These are phyloP conservation scores for Helicoverpa zea DNA, from an alignment of 1,140 invertebrate genomes.

Conservation along the genomic window DNA sequence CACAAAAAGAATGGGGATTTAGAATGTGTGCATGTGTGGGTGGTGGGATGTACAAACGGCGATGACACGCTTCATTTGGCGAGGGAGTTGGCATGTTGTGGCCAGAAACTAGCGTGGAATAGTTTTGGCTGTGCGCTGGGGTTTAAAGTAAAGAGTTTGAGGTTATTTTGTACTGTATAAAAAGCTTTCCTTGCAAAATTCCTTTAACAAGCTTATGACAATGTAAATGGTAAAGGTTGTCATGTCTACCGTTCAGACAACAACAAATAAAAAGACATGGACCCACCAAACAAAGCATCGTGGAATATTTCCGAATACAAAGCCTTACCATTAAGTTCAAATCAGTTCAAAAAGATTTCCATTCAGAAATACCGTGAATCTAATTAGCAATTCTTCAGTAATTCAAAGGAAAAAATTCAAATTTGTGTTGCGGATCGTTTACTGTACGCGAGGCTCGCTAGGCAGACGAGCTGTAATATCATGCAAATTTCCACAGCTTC, in stretches of 20 bases:
- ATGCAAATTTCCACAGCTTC: conserved; percentile 77
- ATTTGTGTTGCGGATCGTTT: conserved; percentile 67
- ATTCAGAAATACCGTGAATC: conserved; percentile 39
- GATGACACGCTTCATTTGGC: conserved; percentile 79
- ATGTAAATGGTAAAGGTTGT: background rate
- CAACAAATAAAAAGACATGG: background rate
- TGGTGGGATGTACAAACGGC: conserved; percentile 59
- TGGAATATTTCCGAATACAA: conserved; percentile 25
- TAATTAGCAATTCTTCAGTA: conserved; percentile 65
- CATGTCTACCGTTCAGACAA: background rate
- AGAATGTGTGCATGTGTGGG: conserved; percentile 63
- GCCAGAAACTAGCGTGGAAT: background rate
- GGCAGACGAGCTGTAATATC: conserved; percentile 75
- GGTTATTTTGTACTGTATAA: background rate
- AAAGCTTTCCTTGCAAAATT: background rate
- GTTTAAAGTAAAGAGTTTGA: background rate
- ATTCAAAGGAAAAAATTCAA: conserved; percentile 64
- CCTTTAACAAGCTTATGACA: background rate
- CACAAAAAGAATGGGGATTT: conserved; percentile 75
- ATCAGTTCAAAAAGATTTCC: conserved; percentile 44
- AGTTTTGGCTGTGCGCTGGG: background rate
- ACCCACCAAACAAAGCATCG: background rate
- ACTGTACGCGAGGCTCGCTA: conserved; percentile 64
- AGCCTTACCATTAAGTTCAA: conserved; percentile 27
- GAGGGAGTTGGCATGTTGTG: conserved; percentile 55